Conservation (phyloP, 2,113 vertebrate genomes). For the Caranx melampygus region DNA sequence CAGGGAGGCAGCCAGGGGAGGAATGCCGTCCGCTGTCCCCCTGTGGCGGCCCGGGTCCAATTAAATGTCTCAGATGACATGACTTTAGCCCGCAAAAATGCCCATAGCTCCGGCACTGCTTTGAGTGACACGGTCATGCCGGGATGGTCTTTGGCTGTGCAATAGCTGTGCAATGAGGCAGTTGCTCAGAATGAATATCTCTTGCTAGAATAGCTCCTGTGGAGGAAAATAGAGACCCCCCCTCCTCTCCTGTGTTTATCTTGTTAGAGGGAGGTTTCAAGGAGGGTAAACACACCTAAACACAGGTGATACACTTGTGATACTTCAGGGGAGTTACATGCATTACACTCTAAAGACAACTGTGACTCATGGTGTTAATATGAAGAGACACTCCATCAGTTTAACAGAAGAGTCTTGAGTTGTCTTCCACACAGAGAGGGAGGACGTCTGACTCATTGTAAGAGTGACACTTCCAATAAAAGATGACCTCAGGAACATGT, state of each 20-base stretch:
- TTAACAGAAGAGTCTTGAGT: too few species aligned
- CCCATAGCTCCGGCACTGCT: slow-evolving; percentile 85
- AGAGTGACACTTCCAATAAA: not conserved
- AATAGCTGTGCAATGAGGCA: slow-evolving; percentile 84
- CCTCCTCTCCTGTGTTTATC: slow-evolving; percentile 18
- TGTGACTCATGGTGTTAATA: not conserved
- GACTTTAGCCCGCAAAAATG: slow-evolving; percentile 96
- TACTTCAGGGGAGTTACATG: not conserved
- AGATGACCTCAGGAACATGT: not conserved
- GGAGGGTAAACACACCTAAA: not conserved
- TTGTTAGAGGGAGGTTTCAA: not conserved
- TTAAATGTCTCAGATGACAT: slow-evolving; percentile 95
- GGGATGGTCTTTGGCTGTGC: slow-evolving; percentile 71
- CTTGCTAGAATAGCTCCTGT: slow-evolving; percentile 54
- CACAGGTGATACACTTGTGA: not conserved
- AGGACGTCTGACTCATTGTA: too few species aligned
- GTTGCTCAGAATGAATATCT: slow-evolving; percentile 73
- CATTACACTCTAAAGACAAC: too few species aligned
- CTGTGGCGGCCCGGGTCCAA: slow-evolving; percentile 89
- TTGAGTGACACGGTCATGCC: slow-evolving; percentile 85
- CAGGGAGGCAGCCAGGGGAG: slow-evolving; percentile 83
- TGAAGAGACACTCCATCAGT: not conserved
- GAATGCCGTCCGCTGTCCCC: slow-evolving; percentile 88
- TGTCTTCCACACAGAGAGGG: too few species aligned
- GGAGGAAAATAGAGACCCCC: slow-evolving; percentile 35